Evolutionary conservation across 1,140 invertebrate species (phyloP).

Genomic region (Euura saliciscinereae): DNA sequence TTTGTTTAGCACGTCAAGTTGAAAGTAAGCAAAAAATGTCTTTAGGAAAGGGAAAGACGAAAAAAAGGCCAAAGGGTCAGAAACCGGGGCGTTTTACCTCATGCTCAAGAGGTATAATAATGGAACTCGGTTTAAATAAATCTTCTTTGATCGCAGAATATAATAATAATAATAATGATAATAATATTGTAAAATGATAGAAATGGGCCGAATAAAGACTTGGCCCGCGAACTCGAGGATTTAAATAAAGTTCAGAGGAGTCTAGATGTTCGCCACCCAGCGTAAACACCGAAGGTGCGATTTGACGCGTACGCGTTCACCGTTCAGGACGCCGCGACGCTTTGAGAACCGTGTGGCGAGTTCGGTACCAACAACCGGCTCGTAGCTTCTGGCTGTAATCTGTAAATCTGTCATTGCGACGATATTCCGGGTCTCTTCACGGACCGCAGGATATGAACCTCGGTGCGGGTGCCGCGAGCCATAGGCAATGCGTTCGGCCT

Average conservation of each 20-base stretch:
- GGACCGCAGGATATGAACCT: constrained; percentile 37
- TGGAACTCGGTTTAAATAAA: no score
- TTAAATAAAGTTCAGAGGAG: constrained; percentile 24
- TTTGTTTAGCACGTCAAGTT: background rate
- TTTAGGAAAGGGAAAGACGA: background rate
- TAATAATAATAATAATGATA: no score
- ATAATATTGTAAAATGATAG: no score
- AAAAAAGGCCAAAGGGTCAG: no score
- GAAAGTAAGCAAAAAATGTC: background rate
- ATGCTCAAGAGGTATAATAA: no score
- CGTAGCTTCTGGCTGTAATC: constrained; percentile 46
- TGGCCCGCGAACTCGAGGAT: constrained; percentile 1
- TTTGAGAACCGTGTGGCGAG: constrained; percentile 43
- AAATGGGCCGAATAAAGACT: background rate
- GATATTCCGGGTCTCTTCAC: constrained; percentile 41
- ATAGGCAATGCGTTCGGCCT: constrained; percentile 24
- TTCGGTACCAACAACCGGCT: constrained; percentile 26
- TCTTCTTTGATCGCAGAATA: no score
- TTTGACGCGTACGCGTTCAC: constrained; percentile 40
- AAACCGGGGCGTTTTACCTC: no score
- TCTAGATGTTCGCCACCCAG: constrained; percentile 39
- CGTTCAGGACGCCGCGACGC: constrained; percentile 30
- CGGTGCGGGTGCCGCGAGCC: constrained; percentile 25
- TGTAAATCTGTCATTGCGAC: constrained; percentile 58
- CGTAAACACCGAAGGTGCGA: constrained; percentile 54